Evolutionary conservation across 2,797 vertebrate species (phyloP).

Genomic region (Poecilia picta): DNA sequence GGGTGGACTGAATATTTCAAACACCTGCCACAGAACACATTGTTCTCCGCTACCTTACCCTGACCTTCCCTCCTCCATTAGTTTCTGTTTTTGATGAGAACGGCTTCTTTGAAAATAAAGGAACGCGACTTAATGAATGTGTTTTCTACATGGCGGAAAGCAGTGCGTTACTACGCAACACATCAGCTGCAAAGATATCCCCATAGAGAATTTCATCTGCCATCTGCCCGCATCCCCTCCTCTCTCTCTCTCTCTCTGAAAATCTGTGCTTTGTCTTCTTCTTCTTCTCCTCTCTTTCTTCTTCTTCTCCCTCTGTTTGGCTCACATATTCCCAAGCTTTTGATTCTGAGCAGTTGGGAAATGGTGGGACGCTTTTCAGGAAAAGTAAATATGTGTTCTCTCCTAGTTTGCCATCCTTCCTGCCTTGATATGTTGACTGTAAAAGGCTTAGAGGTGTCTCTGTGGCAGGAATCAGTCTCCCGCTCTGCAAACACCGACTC

Average conservation of each 20-base stretch:
- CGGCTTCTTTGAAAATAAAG: conserved; percentile 41
- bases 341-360: conserved; percentile 44
- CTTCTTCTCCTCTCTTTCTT: conserved; percentile 25
- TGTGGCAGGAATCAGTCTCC: conserved; percentile 37
- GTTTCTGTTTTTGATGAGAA: conserved; percentile 25
- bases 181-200: conserved; percentile 49
- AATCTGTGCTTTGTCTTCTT: conserved; percentile 31
- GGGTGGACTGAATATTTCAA: background rate
- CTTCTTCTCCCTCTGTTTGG: conserved; percentile 36
- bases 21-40: background rate
- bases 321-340: conserved; percentile 37
- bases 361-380: conserved; percentile 23
- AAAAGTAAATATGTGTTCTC: conserved; percentile 44
- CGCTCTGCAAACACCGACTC: conserved; percentile 22
- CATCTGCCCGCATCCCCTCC: conserved; percentile 26
- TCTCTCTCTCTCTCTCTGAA: conserved; percentile 17
- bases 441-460: conserved; percentile 19
- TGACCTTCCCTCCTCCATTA: background rate
- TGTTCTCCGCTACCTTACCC: background rate
- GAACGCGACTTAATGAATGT: conserved; percentile 54
- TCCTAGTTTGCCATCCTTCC: conserved; percentile 29
- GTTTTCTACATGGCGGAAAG: conserved; percentile 48
- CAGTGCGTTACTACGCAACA: conserved; percentile 69
- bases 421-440: conserved; percentile 22
- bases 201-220: conserved; percentile 40